Conservation (phyloP, 2,113 vertebrate genomes). For the Hydrolagus affinis region DNA sequence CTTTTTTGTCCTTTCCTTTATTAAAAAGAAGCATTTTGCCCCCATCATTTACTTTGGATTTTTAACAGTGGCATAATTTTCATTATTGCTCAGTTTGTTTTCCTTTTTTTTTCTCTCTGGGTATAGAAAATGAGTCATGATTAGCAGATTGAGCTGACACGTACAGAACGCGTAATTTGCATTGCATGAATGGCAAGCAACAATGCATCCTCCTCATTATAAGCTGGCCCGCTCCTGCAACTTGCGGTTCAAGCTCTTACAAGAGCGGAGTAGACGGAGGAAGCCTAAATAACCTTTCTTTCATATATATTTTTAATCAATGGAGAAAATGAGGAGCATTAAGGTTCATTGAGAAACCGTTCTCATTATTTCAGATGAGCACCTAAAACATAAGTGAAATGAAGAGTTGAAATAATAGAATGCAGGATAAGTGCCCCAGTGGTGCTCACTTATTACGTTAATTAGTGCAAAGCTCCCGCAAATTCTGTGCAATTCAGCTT, state of each 20-base stretch:
- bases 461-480: neutral
- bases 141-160: conserved; percentile 27
- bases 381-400: neutral
- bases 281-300: neutral
- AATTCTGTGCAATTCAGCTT: neutral
- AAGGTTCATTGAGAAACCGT: neutral
- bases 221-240: neutral
- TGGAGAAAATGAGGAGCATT: conserved; percentile 5
- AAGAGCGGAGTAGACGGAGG: neutral
- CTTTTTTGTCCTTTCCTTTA: too few relatives aligned
- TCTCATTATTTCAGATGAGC: neutral
- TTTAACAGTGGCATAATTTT: conserved; percentile 18
- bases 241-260: neutral
- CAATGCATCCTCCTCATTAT: neutral
- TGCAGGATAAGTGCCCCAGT: neutral
- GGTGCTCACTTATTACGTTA: neutral
- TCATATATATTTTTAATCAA: neutral
- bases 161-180: conserved; percentile 20
- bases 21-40: conserved; percentile 20
- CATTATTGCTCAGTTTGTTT: conserved; percentile 31
- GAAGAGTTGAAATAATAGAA: neutral
- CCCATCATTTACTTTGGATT: conserved; percentile 20
- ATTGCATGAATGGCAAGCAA: conserved; percentile 22
- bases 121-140: conserved; percentile 30
- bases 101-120: neutral